Evolutionary conservation across 2,113 vertebrate species (phyloP).

Genomic region (Apeltes quadracus): DNA sequence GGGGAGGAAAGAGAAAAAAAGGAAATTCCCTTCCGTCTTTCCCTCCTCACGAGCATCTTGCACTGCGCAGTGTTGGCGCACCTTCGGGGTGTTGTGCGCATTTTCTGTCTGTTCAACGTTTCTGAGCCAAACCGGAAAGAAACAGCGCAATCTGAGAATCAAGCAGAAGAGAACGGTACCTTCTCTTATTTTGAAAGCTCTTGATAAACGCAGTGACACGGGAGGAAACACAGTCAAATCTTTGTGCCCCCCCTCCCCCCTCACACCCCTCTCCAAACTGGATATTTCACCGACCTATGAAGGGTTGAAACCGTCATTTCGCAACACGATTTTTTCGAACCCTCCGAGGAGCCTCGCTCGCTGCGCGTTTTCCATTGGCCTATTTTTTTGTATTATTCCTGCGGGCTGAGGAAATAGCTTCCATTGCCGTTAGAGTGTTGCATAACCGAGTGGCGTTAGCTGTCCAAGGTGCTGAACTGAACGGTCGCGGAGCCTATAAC

Average conservation of each 20-base stretch:
- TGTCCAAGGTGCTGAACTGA: constrained; percentile 77
- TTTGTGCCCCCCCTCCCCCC: constrained; percentile 29
- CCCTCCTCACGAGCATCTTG: constrained; percentile 38
- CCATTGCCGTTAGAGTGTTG: constrained; percentile 64
- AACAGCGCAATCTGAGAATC: constrained; percentile 13
- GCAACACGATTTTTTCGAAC: background rate
- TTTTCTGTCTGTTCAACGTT: constrained; percentile 43
- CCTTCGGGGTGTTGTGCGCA: constrained; percentile 61
- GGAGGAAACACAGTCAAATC: constrained; percentile 27
- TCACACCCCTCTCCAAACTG: constrained; percentile 38
- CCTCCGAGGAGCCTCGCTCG: constrained; percentile 9
- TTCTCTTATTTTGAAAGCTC: constrained; percentile 37
- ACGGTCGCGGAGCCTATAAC: constrained; percentile 50
- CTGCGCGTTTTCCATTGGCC: constrained; percentile 14
- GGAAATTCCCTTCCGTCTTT: constrained; percentile 53
- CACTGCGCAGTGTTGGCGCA: constrained; percentile 56
- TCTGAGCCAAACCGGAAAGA: constrained; percentile 16
- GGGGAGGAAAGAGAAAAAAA: constrained; percentile 11
- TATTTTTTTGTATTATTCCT: constrained; percentile 21
- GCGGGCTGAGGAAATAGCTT: constrained; percentile 40
- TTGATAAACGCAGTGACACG: constrained; percentile 26
- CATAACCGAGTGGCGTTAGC: constrained; percentile 75
- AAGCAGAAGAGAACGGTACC: constrained; percentile 10
- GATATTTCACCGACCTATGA: constrained; percentile 46
- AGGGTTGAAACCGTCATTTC: constrained; percentile 48